Base-by-base conservation (phyloP, 2,113 vertebrate genomes). In the Damaliscus lunatus region DNA sequence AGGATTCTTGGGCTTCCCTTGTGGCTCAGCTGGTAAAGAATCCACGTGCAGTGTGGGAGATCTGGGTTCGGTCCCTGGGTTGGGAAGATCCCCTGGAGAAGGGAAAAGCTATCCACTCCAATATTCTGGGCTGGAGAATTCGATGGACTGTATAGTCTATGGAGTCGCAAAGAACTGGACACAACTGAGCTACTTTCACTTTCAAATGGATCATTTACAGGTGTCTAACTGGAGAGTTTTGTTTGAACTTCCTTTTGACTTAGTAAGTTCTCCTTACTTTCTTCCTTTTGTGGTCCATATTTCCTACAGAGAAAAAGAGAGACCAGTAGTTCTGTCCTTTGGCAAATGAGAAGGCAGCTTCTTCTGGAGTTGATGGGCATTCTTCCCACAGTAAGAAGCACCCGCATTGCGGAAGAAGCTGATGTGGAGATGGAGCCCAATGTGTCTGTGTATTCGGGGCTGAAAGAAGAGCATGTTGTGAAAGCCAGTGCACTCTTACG, bases 301-400 rank as follows among this genome's bases (percentile, higher is more conserved):
- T 90, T 97, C 19, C 7, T 59, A 3, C 98, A 99, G 99, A 99
- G 99, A 96, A 99, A 99, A 98, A 99, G 98, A 95, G 99, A 99
- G 97, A 99, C 98, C 87, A 99, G 99, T 98, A 99, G 99, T 98
- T 99, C 99, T 0, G 99, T 99, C 82, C 99, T 99, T 86, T 99
- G 99, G 99, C 99, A 99, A 96, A 99, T 99, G 99, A 99, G 99
- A 83, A 98, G 99, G 81, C 99, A 99, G 99, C 99, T 99, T 98
- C 99, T 99, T 50, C 98, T 99, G 97, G 99, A 99, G 98, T 98
- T 99, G 83, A 99, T 99, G 92, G 99, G 99, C 97, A 99, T 99
- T 98, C 99, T 99, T 93, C 99, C 99, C 14, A 99, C 99, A 36
- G 99, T 99, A 2, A 99, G 99, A 97, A 99, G 99, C 98, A 99